Base-by-base conservation (phyloP, 1,140 invertebrate genomes). In the Acromyrmex echinatior region DNA sequence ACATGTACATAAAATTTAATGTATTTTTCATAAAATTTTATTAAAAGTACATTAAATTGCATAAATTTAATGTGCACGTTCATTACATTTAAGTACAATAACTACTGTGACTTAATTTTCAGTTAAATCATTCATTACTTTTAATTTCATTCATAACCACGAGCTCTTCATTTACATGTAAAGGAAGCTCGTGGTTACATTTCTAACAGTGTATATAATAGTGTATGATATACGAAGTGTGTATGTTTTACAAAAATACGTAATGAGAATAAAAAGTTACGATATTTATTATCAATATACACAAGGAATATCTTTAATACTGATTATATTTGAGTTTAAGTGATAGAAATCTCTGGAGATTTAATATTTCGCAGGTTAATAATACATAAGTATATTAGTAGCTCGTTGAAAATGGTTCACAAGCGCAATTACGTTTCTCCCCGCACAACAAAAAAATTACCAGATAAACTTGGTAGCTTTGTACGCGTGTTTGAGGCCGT, bases 391-490 rank as follows among this genome's bases (percentile, higher is more conserved):
- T 70, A 28, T 21, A 25, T 3, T 28, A n/a, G 31, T n/a, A 12
- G 63, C 31, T 68, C 31, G 18, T 14, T 60, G 65, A 58, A 71
- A 71, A 45, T 71, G 60, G 31, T 71, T 70, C 14, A 35, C 49
- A 58, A 56, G 51, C 66, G n/a, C n/a, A 31, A 60, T 71, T 71
- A 53, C 21, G 18, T 71, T 58, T 71, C 9, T 81, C 9, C 16
- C 21, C n/a, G 28, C 5, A 12, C 53, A 39, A 21, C 31, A 25
- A 16, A 21, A 70, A 39, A 81, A 56, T 81, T 58, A 45, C 35
- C 63, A 81, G 53, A 81, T 81, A 81, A 81, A 51, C 51, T 28
- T 49, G 53, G 39, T 62, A 21, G 68, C 39, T 56, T 25, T 81
- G 68, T 68, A 74, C 80, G 39, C 35, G 25, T 62, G 21, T 21